Percentiles rank a stretch among this genome's conserved stretches.
Evolutionary conservation across 2,888 invertebrate species (phyloP).

Genomic region (Leucozona laternaria): DNA sequence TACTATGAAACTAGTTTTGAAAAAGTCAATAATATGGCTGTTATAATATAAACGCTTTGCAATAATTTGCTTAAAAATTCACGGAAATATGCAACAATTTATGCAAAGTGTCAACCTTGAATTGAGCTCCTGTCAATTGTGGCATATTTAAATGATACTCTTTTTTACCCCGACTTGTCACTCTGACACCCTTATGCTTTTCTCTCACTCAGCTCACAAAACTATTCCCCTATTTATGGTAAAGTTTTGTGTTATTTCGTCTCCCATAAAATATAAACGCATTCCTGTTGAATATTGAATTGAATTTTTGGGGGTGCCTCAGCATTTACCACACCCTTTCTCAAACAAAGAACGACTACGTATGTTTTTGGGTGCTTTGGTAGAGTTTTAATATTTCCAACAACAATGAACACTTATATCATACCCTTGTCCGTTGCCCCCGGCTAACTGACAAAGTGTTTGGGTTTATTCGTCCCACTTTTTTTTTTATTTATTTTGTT

Average conservation of each 20-base stretch:
- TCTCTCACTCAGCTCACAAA: not conserved
- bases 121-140: not conserved
- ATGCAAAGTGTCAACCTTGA: slow-evolving; percentile 14
- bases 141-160: not conserved
- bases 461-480: slow-evolving; percentile 8
- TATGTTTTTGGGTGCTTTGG: slow-evolving; percentile 3
- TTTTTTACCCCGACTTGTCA: not conserved
- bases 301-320: slow-evolving; percentile 20
- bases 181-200: not conserved
- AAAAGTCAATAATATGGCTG: too few relatives aligned
- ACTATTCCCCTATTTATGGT: slow-evolving; percentile 36
- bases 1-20: too few relatives aligned
- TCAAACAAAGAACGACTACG: slow-evolving; percentile 10
- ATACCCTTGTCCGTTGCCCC: slow-evolving; percentile 13
- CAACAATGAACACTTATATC: not conserved
- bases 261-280: slow-evolving; percentile 52
- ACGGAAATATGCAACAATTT: too few relatives aligned
- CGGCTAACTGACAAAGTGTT: slow-evolving; percentile 34
- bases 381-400: not conserved
- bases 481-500: slow-evolving; percentile 15
- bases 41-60: too few relatives aligned
- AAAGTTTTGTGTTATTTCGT: slow-evolving; percentile 35
- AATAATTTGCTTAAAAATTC: too few relatives aligned
- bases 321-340: slow-evolving; percentile 18
- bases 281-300: slow-evolving; percentile 71